These are phyloP conservation scores for Hyphantria cunea DNA, from an alignment of 1,140 invertebrate species.

Conservation along the genomic window DNA sequence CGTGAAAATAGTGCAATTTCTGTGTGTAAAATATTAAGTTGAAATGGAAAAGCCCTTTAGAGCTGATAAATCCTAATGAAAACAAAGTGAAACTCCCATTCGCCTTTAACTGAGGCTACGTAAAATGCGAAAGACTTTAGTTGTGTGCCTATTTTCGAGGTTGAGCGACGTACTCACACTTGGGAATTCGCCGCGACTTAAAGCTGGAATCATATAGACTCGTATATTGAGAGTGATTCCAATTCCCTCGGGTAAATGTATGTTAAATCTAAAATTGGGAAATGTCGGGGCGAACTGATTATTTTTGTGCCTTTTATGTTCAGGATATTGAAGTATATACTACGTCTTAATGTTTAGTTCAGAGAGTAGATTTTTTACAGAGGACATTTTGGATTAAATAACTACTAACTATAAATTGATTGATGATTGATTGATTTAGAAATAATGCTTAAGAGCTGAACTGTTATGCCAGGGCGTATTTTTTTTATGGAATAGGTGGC, in stretches of 20 bases:
- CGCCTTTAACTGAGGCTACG: background rate
- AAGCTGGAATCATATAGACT: slow-evolving; percentile 24
- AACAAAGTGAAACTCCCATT: background rate
- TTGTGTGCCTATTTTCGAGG: slow-evolving; percentile 5
- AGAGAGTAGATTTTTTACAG: too few relatives aligned
- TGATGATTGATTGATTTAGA: too few relatives aligned
- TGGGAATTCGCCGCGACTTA: slow-evolving; percentile 10
- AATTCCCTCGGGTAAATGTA: slow-evolving; percentile 4
- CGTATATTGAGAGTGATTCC: slow-evolving; percentile 13
- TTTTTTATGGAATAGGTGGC: too few relatives aligned
- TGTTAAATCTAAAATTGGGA: slow-evolving; percentile 25
- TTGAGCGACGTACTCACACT: slow-evolving; percentile 7
- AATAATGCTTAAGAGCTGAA: too few relatives aligned
- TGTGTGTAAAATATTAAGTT: too few relatives aligned
- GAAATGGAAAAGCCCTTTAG: too few relatives aligned
- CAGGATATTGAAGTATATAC: too few relatives aligned
- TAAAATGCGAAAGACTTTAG: background rate
- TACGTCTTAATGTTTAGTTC: too few relatives aligned
- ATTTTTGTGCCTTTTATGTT: background rate
- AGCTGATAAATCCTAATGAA: background rate
- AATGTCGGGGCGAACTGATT: slow-evolving; percentile 2
- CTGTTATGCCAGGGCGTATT: too few relatives aligned
- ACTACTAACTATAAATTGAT: too few relatives aligned
- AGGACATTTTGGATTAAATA: too few relatives aligned
- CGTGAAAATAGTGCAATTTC: too few relatives aligned